Conservation (phyloP, 2,888 invertebrate genomes). For the Coelogynopora nodosa region DNA sequence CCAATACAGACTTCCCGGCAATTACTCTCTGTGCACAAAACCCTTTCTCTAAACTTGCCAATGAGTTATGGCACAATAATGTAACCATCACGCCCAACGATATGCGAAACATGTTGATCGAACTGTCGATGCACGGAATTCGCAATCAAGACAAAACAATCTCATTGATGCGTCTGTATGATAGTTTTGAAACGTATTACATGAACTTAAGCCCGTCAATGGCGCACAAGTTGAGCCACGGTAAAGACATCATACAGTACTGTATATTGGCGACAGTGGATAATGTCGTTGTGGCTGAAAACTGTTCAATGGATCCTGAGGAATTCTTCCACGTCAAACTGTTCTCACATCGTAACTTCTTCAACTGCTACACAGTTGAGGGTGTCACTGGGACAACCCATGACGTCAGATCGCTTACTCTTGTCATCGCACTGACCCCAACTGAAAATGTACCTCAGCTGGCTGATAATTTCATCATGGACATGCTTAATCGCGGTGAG, state of each 20-base stretch:
- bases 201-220: conserved; percentile 2
- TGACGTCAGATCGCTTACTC: conserved; percentile 35
- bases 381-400: not conserved
- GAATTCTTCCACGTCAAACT: not conserved
- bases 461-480: conserved; percentile 37
- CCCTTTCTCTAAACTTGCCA: conserved; percentile 43
- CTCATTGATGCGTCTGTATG: conserved; percentile 29
- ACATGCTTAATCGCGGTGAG: conserved; percentile 37
- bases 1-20: conserved; percentile 38
- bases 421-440: conserved; percentile 36
- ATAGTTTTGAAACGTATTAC: conserved; percentile 40
- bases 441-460: conserved; percentile 31
- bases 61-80: conserved; percentile 36
- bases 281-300: conserved; percentile 39
- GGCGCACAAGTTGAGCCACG: conserved; percentile 33
- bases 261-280: conserved; percentile 25
- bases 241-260: conserved; percentile 32
- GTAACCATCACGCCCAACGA: not conserved
- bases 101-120: not conserved
- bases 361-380: conserved; percentile 46
- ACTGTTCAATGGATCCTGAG: conserved; percentile 34
- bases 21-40: conserved; percentile 44
- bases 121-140: conserved; percentile 26
- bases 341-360: conserved; percentile 44
- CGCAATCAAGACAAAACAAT: not conserved